Base-by-base conservation (phyloP, 2,888 invertebrate species). In the Synanthedon vespiformis region DNA sequence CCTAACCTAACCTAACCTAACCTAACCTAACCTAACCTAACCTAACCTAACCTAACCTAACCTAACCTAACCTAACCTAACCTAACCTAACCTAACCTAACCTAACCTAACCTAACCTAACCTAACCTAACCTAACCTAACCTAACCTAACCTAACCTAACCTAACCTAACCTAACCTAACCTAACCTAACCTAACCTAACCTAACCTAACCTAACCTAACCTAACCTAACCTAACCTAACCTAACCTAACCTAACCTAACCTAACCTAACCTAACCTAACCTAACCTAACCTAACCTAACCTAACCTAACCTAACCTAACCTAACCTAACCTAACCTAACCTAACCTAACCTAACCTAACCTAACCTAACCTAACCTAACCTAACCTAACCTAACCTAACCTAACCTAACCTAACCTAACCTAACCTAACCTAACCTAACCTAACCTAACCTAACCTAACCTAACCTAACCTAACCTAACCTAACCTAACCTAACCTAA, bases 291-390 rank as follows among this genome's bases (percentile, higher is more conserved):
- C 40, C 40, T 40, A 40, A 40, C 40, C 40, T 40, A 40, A 40
- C 40, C 40, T 40, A 40, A 40, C 40, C 40, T 40, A 40, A 49
- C 49, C 49, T 49, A 49, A 48, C 52, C 16, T 14, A 13, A 52
- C 49, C 53, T 53, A 53, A 53, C 53, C 53, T 53, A 53, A 52
- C 52, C 52, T 52, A 52, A 53, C 53, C 53, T 53, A 53, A 53
- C 53, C 50, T 50, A 53, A 53, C 53, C 53, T 53, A 53, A 53
- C 52, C 52, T 52, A 52, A 52, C 52, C 52, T 40, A 40, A 52
- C 52, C 52, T 52, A 52, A 52, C 52, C 52, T 52, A 52, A 52
- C 52, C 52, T 40, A 40, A 52, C 52, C 52, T 52, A 52, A 52
- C 52, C 52, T 48, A 48, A 52, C 52, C 52, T 49, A 49, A 13